phyloP scores from a whole-genome alignment of 2,113 vertebrate species.

The Typhlomys cinereus region DNA sequence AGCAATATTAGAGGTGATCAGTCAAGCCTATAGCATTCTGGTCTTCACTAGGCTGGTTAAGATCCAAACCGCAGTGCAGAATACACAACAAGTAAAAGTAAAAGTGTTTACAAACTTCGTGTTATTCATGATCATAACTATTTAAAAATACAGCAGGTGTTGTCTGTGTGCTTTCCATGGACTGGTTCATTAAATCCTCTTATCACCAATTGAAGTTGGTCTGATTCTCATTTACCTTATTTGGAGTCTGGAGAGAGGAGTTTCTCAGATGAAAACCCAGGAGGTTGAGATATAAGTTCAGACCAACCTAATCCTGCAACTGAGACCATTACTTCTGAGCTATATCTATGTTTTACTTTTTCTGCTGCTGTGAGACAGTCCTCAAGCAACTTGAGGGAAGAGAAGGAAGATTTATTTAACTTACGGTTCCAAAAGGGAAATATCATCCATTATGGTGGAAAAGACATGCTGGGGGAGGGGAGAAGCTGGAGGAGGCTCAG shows the following conservation, averaged over 20 bases:
- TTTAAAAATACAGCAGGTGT: neutral
- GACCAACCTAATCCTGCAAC: neutral
- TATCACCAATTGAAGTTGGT: neutral
- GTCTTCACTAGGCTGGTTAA: neutral
- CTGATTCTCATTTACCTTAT: neutral
- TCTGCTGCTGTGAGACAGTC: no score
- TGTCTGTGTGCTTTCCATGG: neutral
- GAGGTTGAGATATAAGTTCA: neutral
- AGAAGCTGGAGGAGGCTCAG: no score
- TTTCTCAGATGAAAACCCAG: neutral
- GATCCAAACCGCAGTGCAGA: neutral
- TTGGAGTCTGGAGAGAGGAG: neutral
- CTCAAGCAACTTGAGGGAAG: no score
- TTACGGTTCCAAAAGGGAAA: no score
- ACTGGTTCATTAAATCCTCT: neutral
- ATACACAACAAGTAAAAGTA: neutral
- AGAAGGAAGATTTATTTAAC: no score
- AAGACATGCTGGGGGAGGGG: no score
- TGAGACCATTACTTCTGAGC: neutral
- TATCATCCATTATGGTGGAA: no score
- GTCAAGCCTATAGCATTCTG: neutral
- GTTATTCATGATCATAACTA: neutral
- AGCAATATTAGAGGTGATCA: no score
- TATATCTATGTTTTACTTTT: neutral
- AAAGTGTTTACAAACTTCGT: neutral